A percentile compares a stretch with the other conserved stretches of the same genome.
Conservation (phyloP, 2,888 invertebrate genomes). For the Eupithecia pulchellata region DNA sequence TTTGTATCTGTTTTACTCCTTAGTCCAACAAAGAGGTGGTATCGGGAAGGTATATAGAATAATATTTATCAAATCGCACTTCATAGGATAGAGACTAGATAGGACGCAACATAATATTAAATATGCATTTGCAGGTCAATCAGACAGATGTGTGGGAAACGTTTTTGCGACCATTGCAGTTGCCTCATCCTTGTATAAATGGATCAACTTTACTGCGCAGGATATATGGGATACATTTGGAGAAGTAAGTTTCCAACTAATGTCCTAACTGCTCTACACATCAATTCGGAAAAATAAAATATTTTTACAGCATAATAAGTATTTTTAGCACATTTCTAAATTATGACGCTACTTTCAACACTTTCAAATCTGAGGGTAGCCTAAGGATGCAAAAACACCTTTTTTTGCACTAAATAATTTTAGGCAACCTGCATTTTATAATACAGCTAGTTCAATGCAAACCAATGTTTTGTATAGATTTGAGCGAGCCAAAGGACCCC, state of each 20-base stretch:
- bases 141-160: slow-evolving; percentile 95
- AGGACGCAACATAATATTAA: not conserved
- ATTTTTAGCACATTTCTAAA: too few species aligned
- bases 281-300: not conserved
- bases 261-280: not conserved
- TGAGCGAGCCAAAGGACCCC: slow-evolving; percentile 94
- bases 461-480: slow-evolving; percentile 87
- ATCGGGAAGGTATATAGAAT: slow-evolving; percentile 93
- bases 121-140: slow-evolving; percentile 88
- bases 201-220: slow-evolving; percentile 83
- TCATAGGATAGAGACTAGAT: not conserved
- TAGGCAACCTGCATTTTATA: too few species aligned
- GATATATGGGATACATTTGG: slow-evolving; percentile 75
- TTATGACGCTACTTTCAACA: too few species aligned
- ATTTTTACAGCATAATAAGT: too few species aligned
- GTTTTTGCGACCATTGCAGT: slow-evolving; percentile 89
- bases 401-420: too few species aligned
- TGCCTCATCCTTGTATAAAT: slow-evolving; percentile 95
- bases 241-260: slow-evolving; percentile 64
- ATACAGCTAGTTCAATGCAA: not conserved
- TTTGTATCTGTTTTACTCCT: slow-evolving; percentile 94
- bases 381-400: too few species aligned
- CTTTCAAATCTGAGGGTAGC: too few species aligned
- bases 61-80: not conserved
- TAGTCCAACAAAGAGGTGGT: slow-evolving; percentile 96